Conservation (phyloP, 2,888 invertebrate genomes). For the Carterocephalus palaemon region DNA sequence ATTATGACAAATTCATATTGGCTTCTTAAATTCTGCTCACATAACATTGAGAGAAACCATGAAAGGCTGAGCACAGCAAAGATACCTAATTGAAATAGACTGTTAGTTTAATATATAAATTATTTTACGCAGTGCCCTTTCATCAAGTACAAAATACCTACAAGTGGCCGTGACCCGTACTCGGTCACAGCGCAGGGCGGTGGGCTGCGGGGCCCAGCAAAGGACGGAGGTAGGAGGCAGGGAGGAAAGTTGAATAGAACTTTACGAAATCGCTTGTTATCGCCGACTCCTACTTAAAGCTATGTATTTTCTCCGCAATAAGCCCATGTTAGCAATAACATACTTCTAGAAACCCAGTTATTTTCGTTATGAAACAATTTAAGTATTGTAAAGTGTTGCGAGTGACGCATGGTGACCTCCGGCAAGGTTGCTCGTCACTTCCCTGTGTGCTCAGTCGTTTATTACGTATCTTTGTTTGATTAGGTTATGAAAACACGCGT, state of each 20-base stretch:
- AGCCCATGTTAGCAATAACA: slow-evolving; percentile 37
- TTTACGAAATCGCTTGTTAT: slow-evolving; percentile 27
- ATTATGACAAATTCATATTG: too few species aligned
- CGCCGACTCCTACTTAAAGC: slow-evolving; percentile 31
- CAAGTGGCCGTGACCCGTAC: slow-evolving; percentile 68
- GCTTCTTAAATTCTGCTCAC: too few species aligned
- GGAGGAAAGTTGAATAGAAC: slow-evolving; percentile 31
- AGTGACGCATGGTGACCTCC: slow-evolving; percentile 71
- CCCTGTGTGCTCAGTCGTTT: slow-evolving; percentile 70
- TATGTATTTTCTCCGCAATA: slow-evolving; percentile 31
- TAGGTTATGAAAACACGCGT: slow-evolving; percentile 33
- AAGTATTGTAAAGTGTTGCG: slow-evolving; percentile 59
- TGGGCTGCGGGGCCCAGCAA: slow-evolving; percentile 42
- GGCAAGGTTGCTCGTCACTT: slow-evolving; percentile 72
- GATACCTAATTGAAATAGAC: too few species aligned
- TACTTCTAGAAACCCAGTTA: slow-evolving; percentile 36
- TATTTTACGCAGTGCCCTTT: slow-evolving; percentile 10
- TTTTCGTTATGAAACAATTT: slow-evolving; percentile 64
- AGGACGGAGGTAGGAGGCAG: slow-evolving; percentile 40
- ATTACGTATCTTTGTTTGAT: slow-evolving; percentile 51
- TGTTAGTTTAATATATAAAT: too few species aligned
- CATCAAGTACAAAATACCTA: slow-evolving; percentile 46
- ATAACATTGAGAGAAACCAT: too few species aligned
- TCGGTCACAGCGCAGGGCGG: slow-evolving; percentile 55
- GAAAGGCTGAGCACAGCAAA: too few species aligned